phyloP scores from a whole-genome alignment of 2,888 invertebrate species.

The Ephialtes manifestator region DNA sequence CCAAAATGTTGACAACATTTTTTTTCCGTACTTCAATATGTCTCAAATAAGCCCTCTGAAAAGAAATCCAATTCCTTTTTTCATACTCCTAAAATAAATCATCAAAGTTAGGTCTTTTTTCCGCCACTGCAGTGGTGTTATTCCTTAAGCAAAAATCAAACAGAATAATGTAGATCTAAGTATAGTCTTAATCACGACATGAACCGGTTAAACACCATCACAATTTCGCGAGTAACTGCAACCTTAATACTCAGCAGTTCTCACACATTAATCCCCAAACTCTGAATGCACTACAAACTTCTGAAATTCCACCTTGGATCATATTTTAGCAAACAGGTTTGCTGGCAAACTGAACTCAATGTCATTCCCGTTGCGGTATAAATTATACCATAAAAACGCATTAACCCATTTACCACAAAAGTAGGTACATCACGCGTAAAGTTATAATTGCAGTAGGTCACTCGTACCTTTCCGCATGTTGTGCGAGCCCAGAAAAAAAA shows the following conservation, averaged over 20 bases:
- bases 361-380: background rate
- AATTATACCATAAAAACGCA: background rate
- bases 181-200: background rate
- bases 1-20: no score
- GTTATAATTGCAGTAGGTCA: constrained; percentile 11
- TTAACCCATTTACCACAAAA: constrained; percentile 18
- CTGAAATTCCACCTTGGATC: constrained; percentile 3
- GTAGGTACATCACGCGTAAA: background rate
- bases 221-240: background rate
- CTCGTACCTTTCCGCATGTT: constrained; percentile 3
- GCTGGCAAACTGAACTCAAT: background rate
- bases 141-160: no score
- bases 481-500: background rate
- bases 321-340: background rate
- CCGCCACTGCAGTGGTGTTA: no score
- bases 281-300: background rate
- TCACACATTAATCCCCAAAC: background rate
- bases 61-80: no score
- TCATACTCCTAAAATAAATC: no score
- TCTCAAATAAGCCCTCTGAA: no score
- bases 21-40: no score
- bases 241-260: background rate
- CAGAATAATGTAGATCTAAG: no score
- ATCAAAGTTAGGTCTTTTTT: no score
- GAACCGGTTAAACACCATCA: background rate